phyloP scores from a whole-genome alignment of 2,797 vertebrate species.

The Squalus acanthias region DNA sequence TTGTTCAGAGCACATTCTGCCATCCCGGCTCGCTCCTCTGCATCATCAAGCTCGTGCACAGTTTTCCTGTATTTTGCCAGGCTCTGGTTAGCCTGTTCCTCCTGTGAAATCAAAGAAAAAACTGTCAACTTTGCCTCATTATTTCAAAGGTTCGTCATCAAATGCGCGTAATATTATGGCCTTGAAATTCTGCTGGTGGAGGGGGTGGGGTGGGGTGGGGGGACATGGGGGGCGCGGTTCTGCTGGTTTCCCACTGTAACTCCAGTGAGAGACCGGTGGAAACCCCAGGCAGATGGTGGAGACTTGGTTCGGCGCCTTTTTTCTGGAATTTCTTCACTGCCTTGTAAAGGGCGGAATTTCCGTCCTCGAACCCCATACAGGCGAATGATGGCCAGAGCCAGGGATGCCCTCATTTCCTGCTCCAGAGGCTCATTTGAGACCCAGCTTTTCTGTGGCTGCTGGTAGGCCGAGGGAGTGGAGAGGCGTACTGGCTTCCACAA shows the following conservation, averaged over 20 bases:
- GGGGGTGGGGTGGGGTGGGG: neutral
- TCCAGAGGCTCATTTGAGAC: neutral
- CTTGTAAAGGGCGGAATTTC: neutral
- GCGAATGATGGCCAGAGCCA: neutral
- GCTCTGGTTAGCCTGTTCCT: constrained; percentile 62
- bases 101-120: constrained; percentile 45
- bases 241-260: neutral
- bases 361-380: neutral
- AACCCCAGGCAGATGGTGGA: neutral
- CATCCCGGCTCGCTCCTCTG: constrained; percentile 54
- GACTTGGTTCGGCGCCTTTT: neutral
- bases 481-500: neutral
- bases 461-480: neutral
- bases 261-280: neutral
- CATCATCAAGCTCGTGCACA: constrained; percentile 52
- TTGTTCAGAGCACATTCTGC: constrained; percentile 60
- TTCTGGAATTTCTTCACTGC: neutral
- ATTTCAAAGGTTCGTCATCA: neutral
- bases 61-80: constrained; percentile 60
- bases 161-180: neutral
- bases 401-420: neutral
- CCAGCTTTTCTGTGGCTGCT: neutral
- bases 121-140: neutral
- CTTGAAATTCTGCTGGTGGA: neutral
- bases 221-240: neutral